These are phyloP conservation scores for Torymus tubicola DNA, from an alignment of 2,888 invertebrate species.

Conservation along the genomic window DNA sequence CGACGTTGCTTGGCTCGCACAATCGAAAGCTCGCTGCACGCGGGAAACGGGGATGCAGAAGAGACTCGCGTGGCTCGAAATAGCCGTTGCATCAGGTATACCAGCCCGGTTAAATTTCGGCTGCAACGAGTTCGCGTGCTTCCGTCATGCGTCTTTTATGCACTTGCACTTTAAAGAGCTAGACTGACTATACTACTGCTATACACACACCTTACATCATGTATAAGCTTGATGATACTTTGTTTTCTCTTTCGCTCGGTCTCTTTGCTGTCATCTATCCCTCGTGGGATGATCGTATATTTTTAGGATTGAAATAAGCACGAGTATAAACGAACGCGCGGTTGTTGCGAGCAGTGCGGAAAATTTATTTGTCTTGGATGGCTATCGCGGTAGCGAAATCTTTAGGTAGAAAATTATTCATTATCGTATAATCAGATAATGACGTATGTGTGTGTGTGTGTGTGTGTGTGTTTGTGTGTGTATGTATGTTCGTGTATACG, in stretches of 20 bases:
- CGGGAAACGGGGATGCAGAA: constrained; percentile 47
- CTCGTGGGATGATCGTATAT: background rate
- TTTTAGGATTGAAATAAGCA: constrained; percentile 31
- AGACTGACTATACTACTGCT: background rate
- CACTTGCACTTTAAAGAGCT: constrained; percentile 52
- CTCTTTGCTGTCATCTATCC: no score
- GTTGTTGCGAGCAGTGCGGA: no score
- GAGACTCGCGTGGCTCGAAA: constrained; percentile 39
- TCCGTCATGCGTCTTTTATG: constrained; percentile 47
- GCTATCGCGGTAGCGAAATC: no score
- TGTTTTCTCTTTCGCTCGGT: constrained; percentile 1
- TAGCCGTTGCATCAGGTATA: constrained; percentile 51
- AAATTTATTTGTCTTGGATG: no score
- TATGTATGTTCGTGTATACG: no score
- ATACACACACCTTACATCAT: constrained; percentile 42
- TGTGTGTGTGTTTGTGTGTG: no score
- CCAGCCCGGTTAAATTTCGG: constrained; percentile 33
- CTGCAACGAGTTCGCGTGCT: background rate
- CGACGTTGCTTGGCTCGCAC: background rate
- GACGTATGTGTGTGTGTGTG: no score
- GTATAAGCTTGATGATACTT: constrained; percentile 19
- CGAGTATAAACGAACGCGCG: background rate
- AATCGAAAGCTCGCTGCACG: no score
- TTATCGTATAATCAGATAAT: no score
- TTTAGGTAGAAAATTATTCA: no score